Base-by-base conservation (phyloP, 2,113 vertebrate species). In the Oncorhynchus nerka region DNA sequence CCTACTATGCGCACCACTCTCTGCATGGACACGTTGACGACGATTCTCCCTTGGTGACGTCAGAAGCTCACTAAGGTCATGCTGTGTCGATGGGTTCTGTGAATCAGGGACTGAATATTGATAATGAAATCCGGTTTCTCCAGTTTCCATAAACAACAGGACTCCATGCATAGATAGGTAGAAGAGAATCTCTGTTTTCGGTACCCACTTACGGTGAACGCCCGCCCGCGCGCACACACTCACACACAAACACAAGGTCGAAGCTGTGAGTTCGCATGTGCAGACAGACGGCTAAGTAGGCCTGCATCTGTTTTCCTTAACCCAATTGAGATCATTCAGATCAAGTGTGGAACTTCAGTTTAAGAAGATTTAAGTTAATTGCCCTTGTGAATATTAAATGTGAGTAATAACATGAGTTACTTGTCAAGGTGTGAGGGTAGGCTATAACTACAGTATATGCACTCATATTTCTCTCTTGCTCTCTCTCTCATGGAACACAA, bases 1-100 rank as follows among this genome's bases (percentile, higher is more conserved):
- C 66, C 88, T 87, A 83, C 84, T 75, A 85, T 85, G 85, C 80
- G 73, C 86, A 73, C 82, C 75, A n/a, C 85, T 87, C 67, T 89
- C 90, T 91, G 34, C 34, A 34, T 34, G 90, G 90, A 34, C 80
- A 83, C 78, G 80, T 83, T 13, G 74, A 55, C 51, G 51, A 83
- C 85, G 84, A 71, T 85, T 88, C 82, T 91, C 83, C 74, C 57
- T 30, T 13, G 51, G 80, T 92, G 91, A 92, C 91, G 89, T 92
- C 86, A 92, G 68, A 88, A 84, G 84, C 83, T 85, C 81, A 72
- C 82, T 83, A 83, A 82, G 70, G 81, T 74, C 80, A 4, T 85
- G 86, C 68, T 79, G 69, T 73, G 79, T 77, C 76, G 32, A 48
- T 76, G 79, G 51, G 66, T 74, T 68, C 13, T 76, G 86, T 89